These are phyloP conservation scores for Oenanthe oenanthe DNA, from an alignment of 2,113 vertebrate species.

Conservation along the genomic window DNA sequence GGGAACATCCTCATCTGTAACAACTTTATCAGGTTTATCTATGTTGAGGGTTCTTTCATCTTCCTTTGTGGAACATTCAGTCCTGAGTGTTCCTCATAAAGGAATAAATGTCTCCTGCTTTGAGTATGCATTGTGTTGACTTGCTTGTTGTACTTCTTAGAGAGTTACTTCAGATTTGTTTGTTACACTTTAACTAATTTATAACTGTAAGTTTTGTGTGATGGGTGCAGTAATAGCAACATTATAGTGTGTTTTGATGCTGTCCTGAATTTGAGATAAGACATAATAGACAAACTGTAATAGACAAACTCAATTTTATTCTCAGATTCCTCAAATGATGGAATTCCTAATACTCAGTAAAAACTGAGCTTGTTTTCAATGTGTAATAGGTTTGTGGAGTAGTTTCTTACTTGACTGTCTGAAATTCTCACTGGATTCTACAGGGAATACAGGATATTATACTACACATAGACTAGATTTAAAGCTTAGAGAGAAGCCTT, in stretches of 20 bases:
- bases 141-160: neutral
- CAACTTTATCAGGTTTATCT: neutral
- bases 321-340: neutral
- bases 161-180: neutral
- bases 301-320: neutral
- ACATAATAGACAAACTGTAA: neutral
- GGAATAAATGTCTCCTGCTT: neutral
- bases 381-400: neutral
- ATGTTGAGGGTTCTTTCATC: neutral
- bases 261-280: neutral
- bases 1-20: neutral
- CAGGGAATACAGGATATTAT: neutral
- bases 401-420: neutral
- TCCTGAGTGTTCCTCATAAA: neutral
- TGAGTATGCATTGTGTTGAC: neutral
- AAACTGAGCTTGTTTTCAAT: neutral
- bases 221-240: neutral
- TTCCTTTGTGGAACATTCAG: constrained; percentile 1
- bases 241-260: neutral
- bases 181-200: neutral
- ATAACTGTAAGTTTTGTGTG: neutral
- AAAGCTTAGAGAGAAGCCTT: constrained; percentile 28
- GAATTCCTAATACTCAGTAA: neutral
- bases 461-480: neutral
- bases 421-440: neutral